Percentiles rank a stretch among this genome's conserved stretches.
Evolutionary conservation across 2,113 vertebrate species (phyloP).

Genomic region (Urocitellus parryii): DNA sequence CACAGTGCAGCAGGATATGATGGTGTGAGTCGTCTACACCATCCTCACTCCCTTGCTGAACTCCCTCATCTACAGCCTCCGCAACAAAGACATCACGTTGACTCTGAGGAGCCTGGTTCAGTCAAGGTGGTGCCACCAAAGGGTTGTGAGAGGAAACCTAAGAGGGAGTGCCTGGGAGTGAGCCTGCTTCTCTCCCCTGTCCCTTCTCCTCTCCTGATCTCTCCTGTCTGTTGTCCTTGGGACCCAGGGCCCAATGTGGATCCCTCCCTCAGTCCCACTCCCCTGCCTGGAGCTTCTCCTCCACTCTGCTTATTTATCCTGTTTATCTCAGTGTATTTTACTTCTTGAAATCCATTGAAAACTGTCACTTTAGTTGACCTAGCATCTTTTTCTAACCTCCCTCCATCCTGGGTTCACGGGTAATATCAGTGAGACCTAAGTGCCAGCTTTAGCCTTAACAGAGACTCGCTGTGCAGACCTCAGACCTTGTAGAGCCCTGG

Average conservation of each 20-base stretch:
- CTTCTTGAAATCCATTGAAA: neutral
- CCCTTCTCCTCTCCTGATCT: no score
- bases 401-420: no score
- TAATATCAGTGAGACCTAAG: neutral
- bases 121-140: accelerated
- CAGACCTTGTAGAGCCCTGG: neutral
- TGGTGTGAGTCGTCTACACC: neutral
- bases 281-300: no score
- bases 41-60: neutral
- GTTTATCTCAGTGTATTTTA: no score
- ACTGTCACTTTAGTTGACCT: neutral
- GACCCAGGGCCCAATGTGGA: no score
- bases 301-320: no score
- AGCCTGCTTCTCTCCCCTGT: no score
- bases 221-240: no score
- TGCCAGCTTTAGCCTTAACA: no score
- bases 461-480: no score
- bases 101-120: neutral
- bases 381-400: no score
- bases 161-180: neutral
- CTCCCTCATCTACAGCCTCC: neutral
- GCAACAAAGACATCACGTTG: neutral
- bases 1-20: neutral
- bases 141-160: neutral
- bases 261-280: no score